Percentiles rank a stretch among this genome's conserved stretches.
These are phyloP conservation scores for Odocoileus virginianus DNA, from an alignment of 2,113 vertebrate species.

Conservation along the genomic window DNA sequence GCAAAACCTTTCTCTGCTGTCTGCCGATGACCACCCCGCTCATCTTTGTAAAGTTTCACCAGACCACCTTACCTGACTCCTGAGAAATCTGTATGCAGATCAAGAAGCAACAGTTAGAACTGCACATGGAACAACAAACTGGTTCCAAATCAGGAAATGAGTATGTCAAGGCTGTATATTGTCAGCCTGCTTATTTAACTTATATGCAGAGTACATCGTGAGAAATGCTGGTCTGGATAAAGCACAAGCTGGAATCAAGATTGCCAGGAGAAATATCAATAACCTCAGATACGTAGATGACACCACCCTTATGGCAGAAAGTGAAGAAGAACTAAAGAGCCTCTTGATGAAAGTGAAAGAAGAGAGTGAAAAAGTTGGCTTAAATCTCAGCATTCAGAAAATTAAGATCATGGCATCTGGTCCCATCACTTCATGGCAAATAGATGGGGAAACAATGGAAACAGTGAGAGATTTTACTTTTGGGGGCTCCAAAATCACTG, in stretches of 20 bases:
- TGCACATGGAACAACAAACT: neutral
- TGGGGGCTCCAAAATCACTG: neutral
- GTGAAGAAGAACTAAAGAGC: neutral
- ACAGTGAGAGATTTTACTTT: neutral
- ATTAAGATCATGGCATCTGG: neutral
- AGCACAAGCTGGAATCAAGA: neutral
- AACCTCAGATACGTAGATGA: neutral
- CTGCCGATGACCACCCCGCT: fast-evolving
- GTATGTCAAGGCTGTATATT: neutral
- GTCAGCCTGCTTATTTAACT: neutral
- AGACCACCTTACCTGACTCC: neutral
- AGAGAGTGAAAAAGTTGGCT: neutral
- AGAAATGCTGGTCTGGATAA: neutral
- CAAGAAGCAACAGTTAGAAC: neutral
- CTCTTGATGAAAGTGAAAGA: neutral
- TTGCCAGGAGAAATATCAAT: neutral
- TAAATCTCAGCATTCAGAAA: neutral
- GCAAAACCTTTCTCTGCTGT: neutral
- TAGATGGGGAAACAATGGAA: neutral
- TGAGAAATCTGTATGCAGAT: neutral
- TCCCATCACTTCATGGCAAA: neutral
- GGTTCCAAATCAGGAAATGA: neutral
- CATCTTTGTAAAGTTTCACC: neutral
- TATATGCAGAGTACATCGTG: neutral
- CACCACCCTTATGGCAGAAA: neutral